phyloP scores from a whole-genome alignment of 1,140 invertebrate species.

The Dendroctonus ponderosae region DNA sequence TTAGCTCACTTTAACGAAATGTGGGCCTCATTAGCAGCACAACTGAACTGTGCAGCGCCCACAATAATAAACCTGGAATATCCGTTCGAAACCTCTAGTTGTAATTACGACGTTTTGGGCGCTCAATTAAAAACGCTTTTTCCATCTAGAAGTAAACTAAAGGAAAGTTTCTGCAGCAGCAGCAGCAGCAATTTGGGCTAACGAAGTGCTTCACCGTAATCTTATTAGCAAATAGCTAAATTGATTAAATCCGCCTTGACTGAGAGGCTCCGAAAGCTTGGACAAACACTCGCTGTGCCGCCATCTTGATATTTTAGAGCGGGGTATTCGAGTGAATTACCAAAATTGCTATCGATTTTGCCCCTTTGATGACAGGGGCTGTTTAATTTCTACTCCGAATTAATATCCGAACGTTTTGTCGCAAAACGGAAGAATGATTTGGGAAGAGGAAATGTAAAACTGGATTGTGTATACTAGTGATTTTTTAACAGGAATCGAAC shows the following conservation, averaged over 20 bases:
- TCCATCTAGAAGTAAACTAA: slow-evolving; percentile 22
- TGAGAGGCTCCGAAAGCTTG: slow-evolving; percentile 21
- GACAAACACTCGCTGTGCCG: slow-evolving; percentile 24
- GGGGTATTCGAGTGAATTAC: slow-evolving; percentile 18
- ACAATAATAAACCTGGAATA: too few species aligned
- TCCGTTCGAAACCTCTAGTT: neutral
- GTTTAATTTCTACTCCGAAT: too few species aligned
- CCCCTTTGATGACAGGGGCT: slow-evolving; percentile 2
- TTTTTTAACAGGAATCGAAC: too few species aligned
- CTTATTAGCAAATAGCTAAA: slow-evolving; percentile 34
- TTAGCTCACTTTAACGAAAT: too few species aligned
- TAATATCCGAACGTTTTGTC: too few species aligned
- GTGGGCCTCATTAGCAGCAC: too few species aligned
- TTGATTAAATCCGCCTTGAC: slow-evolving; percentile 32
- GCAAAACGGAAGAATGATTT: too few species aligned
- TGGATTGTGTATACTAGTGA: too few species aligned
- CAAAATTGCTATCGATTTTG: slow-evolving; percentile 24
- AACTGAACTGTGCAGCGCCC: too few species aligned
- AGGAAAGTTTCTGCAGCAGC: slow-evolving; percentile 26
- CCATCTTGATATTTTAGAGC: slow-evolving; percentile 28
- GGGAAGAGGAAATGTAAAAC: too few species aligned
- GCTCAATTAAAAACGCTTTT: slow-evolving; percentile 17
- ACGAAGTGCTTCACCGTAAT: slow-evolving; percentile 33
- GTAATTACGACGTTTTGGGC: neutral
- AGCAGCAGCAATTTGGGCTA: slow-evolving; percentile 27